A percentile compares a stretch with the other conserved stretches of the same genome.
phyloP scores from a whole-genome alignment of 2,113 vertebrate genomes.

The Hipposideros armiger region DNA sequence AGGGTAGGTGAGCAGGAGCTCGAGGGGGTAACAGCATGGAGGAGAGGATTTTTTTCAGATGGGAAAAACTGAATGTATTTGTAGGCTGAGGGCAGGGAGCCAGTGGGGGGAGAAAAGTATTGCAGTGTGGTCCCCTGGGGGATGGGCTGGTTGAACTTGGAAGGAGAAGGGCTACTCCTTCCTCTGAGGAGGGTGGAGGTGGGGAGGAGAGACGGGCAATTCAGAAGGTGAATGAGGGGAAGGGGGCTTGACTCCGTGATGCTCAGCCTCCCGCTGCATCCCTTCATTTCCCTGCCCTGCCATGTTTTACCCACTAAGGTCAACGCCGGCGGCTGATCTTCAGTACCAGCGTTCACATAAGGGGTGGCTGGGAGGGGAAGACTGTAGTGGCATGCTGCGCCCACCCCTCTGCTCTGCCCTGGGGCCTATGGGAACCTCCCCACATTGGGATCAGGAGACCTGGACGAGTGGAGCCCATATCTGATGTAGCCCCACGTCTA shows the following conservation, averaged over 20 bases:
- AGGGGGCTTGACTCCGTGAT: neutral
- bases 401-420: neutral
- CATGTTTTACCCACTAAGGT: neutral
- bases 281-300: neutral
- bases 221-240: neutral
- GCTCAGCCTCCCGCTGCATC: neutral
- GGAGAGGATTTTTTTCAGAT: conserved; percentile 55
- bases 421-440: neutral
- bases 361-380: neutral
- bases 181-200: neutral
- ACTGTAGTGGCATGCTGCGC: neutral
- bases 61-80: conserved; percentile 52
- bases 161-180: neutral
- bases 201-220: neutral
- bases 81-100: conserved; percentile 53
- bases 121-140: neutral
- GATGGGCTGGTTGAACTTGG: neutral
- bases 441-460: neutral
- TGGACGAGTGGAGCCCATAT: neutral
- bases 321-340: neutral
- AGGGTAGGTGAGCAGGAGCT: neutral
- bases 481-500: neutral
- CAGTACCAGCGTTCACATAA: neutral
- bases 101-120: conserved; percentile 60
- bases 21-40: neutral